phyloP scores from a whole-genome alignment of 92 coral and sea anemone species.

The Palythoa grandis region DNA sequence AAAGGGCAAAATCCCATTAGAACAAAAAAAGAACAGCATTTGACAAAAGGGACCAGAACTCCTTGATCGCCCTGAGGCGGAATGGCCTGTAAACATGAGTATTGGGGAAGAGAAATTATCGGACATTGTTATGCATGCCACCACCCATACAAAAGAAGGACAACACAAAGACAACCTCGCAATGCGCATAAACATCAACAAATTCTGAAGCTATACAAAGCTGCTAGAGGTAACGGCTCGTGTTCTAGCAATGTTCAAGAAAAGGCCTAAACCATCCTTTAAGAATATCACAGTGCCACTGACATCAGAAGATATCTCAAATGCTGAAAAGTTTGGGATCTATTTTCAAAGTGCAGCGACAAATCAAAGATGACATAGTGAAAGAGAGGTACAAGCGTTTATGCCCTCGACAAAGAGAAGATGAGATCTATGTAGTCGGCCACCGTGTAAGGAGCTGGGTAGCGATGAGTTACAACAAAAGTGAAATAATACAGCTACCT shows the following conservation, averaged over 20 bases:
- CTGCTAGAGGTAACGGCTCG: constrained; percentile 65
- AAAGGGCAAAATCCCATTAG: no score
- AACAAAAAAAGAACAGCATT: no score
- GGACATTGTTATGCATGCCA: constrained; percentile 15
- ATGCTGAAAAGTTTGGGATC: constrained; percentile 49
- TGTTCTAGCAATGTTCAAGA: constrained; percentile 46
- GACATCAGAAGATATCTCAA: constrained; percentile 32
- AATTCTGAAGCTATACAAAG: constrained; percentile 47
- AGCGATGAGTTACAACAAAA: constrained; percentile 53
- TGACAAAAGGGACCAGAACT: no score
- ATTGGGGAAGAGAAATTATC: no score
- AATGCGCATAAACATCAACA: constrained; percentile 36
- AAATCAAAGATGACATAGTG: constrained; percentile 15
- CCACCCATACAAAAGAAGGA: not conserved
- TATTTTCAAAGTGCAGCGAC: constrained; percentile 37
- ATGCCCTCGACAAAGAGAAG: constrained; percentile 34
- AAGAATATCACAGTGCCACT: constrained; percentile 45
- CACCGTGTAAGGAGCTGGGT: constrained; percentile 40
- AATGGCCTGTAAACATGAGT: constrained; percentile 13
- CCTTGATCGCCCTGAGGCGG: no score
- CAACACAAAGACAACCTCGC: constrained; percentile 23
- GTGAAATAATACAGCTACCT: constrained; percentile 47
- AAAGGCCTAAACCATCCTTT: constrained; percentile 51
- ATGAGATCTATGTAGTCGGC: constrained; percentile 60
- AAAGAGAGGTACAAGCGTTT: constrained; percentile 41